Evolutionary conservation across 1,140 invertebrate genomes (phyloP).

Genomic region (Prorops nasuta): DNA sequence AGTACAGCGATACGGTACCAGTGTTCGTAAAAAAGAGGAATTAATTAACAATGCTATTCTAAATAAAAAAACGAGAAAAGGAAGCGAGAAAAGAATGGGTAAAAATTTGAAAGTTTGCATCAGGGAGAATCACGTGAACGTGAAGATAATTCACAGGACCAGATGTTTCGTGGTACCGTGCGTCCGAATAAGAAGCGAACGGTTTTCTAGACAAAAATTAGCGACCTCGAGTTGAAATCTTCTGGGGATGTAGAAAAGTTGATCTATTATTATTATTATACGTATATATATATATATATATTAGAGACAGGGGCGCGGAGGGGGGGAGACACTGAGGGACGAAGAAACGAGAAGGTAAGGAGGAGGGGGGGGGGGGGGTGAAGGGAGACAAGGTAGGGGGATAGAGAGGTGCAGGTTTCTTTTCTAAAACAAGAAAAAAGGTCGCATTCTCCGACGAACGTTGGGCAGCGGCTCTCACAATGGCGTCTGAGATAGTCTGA

Average conservation of each 20-base stretch:
- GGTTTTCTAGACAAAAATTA: no score
- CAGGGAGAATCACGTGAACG: no score
- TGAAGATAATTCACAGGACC: no score
- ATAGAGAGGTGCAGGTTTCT: not conserved
- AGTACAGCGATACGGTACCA: no score
- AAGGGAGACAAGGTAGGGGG: not conserved
- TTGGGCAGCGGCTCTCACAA: constrained; percentile 31
- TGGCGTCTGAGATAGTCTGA: constrained; percentile 37
- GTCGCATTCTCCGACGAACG: constrained; percentile 26
- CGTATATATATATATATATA: no score
- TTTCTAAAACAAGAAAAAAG: not conserved
- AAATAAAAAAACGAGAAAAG: not conserved
- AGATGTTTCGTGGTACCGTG: no score
- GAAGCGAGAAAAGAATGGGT: not conserved
- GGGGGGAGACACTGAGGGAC: not conserved
- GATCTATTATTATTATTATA: no score
- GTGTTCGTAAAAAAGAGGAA: no score
- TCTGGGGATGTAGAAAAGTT: no score
- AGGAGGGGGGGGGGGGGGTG: not conserved
- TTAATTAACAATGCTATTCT: not conserved
- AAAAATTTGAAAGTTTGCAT: not conserved
- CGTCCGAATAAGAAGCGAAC: no score
- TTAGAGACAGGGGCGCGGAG: not conserved
- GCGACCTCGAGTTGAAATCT: no score
- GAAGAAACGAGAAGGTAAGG: not conserved